A percentile compares a stretch with the other conserved stretches of the same genome.
phyloP scores from a whole-genome alignment of 1,140 invertebrate genomes.

The Orchestia grillus region DNA sequence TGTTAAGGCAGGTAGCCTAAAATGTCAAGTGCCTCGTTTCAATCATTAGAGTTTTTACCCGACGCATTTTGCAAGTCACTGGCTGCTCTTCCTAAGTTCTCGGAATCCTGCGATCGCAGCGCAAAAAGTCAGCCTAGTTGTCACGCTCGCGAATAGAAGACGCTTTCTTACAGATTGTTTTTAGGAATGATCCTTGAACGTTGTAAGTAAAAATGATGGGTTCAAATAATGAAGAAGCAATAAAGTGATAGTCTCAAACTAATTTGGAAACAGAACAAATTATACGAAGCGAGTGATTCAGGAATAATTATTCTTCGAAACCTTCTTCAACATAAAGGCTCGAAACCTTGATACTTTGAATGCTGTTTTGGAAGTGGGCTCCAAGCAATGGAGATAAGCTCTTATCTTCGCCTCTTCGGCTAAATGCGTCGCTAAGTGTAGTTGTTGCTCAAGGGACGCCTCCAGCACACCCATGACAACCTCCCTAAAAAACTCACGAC shows the following conservation, averaged over 20 bases:
- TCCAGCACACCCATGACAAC: neutral
- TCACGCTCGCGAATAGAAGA: constrained; percentile 18
- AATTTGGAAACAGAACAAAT: neutral
- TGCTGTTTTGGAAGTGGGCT: neutral
- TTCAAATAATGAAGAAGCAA: neutral
- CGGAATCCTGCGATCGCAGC: neutral
- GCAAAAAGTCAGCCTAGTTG: neutral
- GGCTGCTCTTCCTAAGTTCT: neutral
- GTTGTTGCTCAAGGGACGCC: neutral
- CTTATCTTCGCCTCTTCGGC: constrained; percentile 48
- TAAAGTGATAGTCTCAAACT: neutral
- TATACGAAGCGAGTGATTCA: neutral
- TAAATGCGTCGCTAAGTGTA: constrained; percentile 47
- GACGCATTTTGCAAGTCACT: constrained; percentile 5
- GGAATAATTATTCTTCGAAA: neutral
- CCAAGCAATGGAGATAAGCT: constrained; percentile 14
- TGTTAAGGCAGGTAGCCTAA: neutral
- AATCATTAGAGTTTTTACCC: constrained; percentile 38
- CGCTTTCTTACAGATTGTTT: constrained; percentile 3
- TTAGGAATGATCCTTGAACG: neutral
- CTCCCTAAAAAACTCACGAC: neutral
- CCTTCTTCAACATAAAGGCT: neutral
- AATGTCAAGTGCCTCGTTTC: constrained; percentile 32
- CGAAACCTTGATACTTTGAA: neutral
- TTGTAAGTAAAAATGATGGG: neutral